Evolutionary conservation across 2,113 vertebrate species (phyloP).

Genomic region (Rhinogobius similis): DNA sequence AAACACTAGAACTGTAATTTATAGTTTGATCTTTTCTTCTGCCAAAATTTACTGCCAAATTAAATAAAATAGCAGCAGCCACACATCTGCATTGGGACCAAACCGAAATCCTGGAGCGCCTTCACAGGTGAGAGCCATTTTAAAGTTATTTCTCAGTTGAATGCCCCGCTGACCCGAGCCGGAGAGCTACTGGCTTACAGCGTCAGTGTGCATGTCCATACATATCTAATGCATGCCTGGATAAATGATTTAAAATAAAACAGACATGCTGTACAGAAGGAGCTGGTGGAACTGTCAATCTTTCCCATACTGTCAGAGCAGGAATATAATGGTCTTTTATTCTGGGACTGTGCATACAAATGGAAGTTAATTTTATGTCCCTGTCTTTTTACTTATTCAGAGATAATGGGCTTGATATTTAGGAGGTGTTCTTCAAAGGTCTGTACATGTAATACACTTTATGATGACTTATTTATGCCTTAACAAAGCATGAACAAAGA

Average conservation of each 20-base stretch:
- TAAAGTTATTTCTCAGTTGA: constrained; percentile 42
- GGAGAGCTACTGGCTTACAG: constrained; percentile 34
- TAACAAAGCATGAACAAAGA: too few species aligned
- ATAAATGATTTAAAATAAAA: constrained; percentile 46
- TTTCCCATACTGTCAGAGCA: constrained; percentile 7
- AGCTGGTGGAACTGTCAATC: constrained; percentile 15
- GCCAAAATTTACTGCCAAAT: constrained; percentile 12
- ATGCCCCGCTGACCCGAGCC: constrained; percentile 52
- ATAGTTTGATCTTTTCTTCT: constrained; percentile 2
- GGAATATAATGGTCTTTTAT: constrained; percentile 1
- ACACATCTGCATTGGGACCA: constrained; percentile 9
- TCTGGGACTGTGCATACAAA: constrained; percentile 9
- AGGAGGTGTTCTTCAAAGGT: background rate
- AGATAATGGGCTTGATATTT: background rate
- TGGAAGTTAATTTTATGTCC: background rate
- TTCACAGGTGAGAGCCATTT: constrained; percentile 69
- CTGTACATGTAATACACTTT: background rate
- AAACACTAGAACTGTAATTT: constrained; percentile 13
- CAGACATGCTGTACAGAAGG: constrained; percentile 29
- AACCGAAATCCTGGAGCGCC: constrained; percentile 36
- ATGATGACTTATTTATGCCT: too few species aligned
- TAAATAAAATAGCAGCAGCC: background rate
- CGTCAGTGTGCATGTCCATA: constrained; percentile 51
- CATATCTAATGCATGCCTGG: constrained; percentile 52
- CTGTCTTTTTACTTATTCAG: constrained; percentile 1